Base-by-base conservation (phyloP, 2,113 vertebrate species). In the Baryphthengus martii region DNA sequence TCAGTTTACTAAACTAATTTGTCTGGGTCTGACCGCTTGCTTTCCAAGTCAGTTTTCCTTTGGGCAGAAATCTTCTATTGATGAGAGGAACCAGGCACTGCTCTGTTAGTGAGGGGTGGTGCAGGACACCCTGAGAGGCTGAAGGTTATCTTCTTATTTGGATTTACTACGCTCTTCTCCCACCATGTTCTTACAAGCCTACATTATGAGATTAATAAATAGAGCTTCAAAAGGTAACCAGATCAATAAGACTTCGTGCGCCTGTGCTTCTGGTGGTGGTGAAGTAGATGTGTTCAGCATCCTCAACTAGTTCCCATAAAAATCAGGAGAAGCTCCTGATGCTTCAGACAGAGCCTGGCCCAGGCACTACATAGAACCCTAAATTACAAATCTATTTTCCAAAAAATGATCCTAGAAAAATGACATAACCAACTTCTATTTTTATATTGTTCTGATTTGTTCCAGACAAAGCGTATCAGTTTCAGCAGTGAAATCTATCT, bases 201-300 rank as follows among this genome's bases (percentile, higher is more conserved):
- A 61, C 89, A 74, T 80, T 84, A 95, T 52, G 28, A 88, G 75
- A 89, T 87, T 90, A 96, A 94, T 89, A 67, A 94, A 91, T 85
- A 91, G 90, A 90, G 55, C 88, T 94, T 95, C 83, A 85, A 68
- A 93, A 86, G 35, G 73, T 90, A 90, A 81, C 63, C 59, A 29
- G 76, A 93, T 84, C 71, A 73, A 31, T 83, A 76, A 70, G 77
- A 83, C 55, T 87, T 76, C 53, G 24, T 52, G 52, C 52, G 81
- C 44, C 59, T 70, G 59, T 88, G 67, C 75, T 90, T 80, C 35
- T 29, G n/a, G 13, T 90, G 72, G 55, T 77, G 56, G 50, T 37
- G 29, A 80, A 74, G 70, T 35, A 68, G 39, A 19, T 68, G 23
- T 63, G 45, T 73, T 68, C 47, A 72, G 52, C 47, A 58, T 66